These are phyloP conservation scores for Meteorus cinctellus DNA, from an alignment of 2,888 invertebrate genomes.

Conservation along the genomic window DNA sequence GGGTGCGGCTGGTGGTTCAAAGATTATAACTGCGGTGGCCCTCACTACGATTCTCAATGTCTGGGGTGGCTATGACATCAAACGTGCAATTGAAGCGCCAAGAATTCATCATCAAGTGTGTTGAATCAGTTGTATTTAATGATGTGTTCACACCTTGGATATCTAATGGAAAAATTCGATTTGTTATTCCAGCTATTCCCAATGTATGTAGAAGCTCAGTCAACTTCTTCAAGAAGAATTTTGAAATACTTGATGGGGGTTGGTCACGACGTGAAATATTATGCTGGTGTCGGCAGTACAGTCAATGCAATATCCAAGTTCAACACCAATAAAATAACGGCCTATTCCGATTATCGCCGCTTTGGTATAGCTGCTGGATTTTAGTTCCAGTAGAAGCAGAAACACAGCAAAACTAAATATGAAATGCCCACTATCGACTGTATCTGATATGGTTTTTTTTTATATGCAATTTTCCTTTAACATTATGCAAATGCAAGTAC, in stretches of 20 bases:
- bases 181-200: conserved; percentile 63
- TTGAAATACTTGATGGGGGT: conserved; percentile 57
- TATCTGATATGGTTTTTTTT: too few species aligned
- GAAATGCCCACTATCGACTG: too few species aligned
- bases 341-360: conserved; percentile 69
- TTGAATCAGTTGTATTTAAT: too few species aligned
- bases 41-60: conserved; percentile 79
- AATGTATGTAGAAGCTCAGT: conserved; percentile 66
- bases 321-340: conserved; percentile 57
- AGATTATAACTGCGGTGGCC: conserved; percentile 88
- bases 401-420: too few species aligned
- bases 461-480: too few species aligned
- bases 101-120: conserved; percentile 90
- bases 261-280: conserved; percentile 61
- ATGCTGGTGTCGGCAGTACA: conserved; percentile 68
- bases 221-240: conserved; percentile 56
- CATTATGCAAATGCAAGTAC: too few species aligned
- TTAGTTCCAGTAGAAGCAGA: conserved; percentile 17
- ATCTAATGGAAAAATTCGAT: not conserved
- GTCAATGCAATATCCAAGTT: conserved; percentile 62
- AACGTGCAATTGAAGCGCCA: conserved; percentile 80
- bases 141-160: too few species aligned
- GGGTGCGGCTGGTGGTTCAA: conserved; percentile 93
- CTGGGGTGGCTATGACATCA: conserved; percentile 79
- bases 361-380: conserved; percentile 64